Base-by-base conservation (phyloP, 2,888 invertebrate genomes). In the Melangyna quadrimaculata region DNA sequence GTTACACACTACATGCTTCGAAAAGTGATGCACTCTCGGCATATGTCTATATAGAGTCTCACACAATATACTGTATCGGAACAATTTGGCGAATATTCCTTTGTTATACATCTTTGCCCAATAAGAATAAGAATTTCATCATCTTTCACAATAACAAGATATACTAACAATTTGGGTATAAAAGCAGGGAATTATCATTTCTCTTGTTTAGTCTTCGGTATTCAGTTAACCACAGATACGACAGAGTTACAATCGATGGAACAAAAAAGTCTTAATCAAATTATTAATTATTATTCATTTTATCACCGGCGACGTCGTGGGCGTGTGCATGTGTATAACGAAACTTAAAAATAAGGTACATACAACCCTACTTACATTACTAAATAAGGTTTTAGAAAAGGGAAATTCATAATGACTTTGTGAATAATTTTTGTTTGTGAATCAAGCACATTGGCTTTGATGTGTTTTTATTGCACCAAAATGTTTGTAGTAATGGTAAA, bases 221-320 rank as follows among this genome's bases (percentile, higher is more conserved):
- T 67, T 67, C 51, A 17, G 67, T 48, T 48, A 19, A 32, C 19
- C 22, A 43, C 48, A 51, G 67, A 48, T 22, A 22, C 65, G 14
- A 3, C 3, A n/a, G n/a, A 35, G 29, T 51, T 22, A 3, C 8
- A 48, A 32, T 35, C 67, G 35, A 67, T 67, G 67, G 67, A 22
- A 37, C 12, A 10, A 51, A 67, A 37, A 37, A 22, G 22, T 32
- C 1, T 5, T 19, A 14, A 22, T 19, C 32, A 3, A 40, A 37
- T n/a, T 14, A 63, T 19, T 8, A 43, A 65, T 5, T 65, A 8
- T 35, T 51, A 51, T 35, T 51, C n/a, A 35, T 32, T 45, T 67
- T 17, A 51, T 51, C 51, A 35, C 9, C 32, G 67, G 51, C 35
- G 35, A 3, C 35, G 51, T 1, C 7, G 35, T 2, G 19, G 51